phyloP scores from a whole-genome alignment of 2,797 vertebrate genomes.

The Paguma larvata region DNA sequence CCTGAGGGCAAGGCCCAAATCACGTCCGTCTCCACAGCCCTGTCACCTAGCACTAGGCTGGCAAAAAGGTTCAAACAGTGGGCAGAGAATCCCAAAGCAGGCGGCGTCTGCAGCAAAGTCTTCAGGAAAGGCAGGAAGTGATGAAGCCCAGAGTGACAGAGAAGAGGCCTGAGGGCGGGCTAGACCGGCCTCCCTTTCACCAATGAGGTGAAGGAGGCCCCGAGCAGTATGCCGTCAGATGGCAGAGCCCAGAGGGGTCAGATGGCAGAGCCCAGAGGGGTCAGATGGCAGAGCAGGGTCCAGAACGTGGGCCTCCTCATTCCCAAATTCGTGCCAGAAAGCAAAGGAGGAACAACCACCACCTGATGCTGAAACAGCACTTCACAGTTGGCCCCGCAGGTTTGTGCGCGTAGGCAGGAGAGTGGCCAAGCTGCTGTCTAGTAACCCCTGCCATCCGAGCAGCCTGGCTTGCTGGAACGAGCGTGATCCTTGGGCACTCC shows the following conservation, averaged over 20 bases:
- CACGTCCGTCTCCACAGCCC: not conserved
- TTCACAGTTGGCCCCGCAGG: fast-evolving
- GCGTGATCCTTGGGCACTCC: not conserved
- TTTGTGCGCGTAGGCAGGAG: fast-evolving
- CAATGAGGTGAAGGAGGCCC: not conserved
- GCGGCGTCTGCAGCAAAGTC: not conserved
- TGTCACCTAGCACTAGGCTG: not conserved
- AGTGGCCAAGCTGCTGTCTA: fast-evolving
- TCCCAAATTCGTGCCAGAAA: not conserved
- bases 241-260: not conserved
- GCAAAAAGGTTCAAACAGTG: not conserved
- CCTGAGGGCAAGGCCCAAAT: not conserved
- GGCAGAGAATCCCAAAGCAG: not conserved
- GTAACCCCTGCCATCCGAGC: not conserved
- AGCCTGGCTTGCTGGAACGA: not conserved
- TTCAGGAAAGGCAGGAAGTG: not conserved
- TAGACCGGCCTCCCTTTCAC: not conserved
- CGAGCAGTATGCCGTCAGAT: not conserved
- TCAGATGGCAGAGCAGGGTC: not conserved
- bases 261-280: not conserved
- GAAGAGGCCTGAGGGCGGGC: not conserved
- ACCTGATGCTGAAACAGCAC: not conserved
- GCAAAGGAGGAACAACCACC: not conserved
- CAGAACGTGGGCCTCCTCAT: not conserved
- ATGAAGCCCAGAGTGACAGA: not conserved